phyloP scores from a whole-genome alignment of 2,797 vertebrate genomes.

The Centropyge bicolor region DNA sequence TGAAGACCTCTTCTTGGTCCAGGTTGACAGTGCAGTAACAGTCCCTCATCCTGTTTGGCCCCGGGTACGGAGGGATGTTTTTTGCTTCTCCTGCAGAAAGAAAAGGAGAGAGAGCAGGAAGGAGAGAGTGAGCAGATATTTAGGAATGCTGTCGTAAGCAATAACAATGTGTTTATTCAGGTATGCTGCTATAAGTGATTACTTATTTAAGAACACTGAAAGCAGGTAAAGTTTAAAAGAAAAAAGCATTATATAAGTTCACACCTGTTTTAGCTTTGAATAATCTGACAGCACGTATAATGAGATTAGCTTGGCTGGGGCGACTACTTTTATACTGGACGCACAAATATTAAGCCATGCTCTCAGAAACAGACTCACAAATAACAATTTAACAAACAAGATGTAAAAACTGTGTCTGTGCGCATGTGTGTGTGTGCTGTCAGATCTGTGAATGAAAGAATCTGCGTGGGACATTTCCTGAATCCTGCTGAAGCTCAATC shows the following conservation, averaged over 20 bases:
- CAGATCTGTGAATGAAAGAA: constrained; percentile 73
- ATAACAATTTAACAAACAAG: neutral
- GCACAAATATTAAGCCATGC: constrained; percentile 33
- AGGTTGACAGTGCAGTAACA: constrained; percentile 99
- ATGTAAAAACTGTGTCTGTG: constrained; percentile 12
- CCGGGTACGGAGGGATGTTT: constrained; percentile 97
- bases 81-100: constrained; percentile 92
- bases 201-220: constrained; percentile 42
- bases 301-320: constrained; percentile 36
- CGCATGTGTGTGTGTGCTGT: constrained; percentile 34
- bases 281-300: constrained; percentile 50
- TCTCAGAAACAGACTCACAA: constrained; percentile 31
- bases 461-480: constrained; percentile 74
- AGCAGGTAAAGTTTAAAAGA: constrained; percentile 10
- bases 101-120: constrained; percentile 20
- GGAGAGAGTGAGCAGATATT: constrained; percentile 38
- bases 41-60: constrained; percentile 98
- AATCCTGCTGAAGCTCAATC: constrained; percentile 60
- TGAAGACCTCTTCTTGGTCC: constrained; percentile 99
- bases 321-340: constrained; percentile 23
- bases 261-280: constrained; percentile 41
- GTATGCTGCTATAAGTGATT: constrained; percentile 18
- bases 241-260: constrained; percentile 36
- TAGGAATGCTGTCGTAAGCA: constrained; percentile 34
- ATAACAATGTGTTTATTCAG: constrained; percentile 49